Conservation (phyloP, 1,140 invertebrate species). For the Drosophila repleta region DNA sequence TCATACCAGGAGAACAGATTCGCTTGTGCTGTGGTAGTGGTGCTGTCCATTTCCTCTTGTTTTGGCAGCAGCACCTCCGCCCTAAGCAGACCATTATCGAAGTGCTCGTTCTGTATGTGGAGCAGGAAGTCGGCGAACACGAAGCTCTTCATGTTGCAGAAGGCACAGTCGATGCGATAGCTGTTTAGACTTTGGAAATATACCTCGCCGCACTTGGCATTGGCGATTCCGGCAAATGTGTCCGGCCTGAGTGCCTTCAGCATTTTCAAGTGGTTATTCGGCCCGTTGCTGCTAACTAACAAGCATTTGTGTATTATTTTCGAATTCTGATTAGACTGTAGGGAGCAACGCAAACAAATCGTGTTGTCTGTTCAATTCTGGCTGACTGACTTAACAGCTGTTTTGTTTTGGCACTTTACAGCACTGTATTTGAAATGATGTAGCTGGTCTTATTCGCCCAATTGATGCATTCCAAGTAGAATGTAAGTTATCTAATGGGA, state of each 20-base stretch:
- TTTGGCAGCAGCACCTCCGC: constrained; percentile 47
- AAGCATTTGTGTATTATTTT: constrained; percentile 36
- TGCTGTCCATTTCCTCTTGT: constrained; percentile 33
- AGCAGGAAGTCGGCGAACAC: constrained; percentile 69
- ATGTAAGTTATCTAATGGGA: too few species aligned
- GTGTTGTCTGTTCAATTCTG: constrained; percentile 25
- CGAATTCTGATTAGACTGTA: neutral
- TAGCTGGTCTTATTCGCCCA: neutral
- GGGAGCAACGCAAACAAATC: constrained; percentile 53
- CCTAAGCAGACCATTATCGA: constrained; percentile 65
- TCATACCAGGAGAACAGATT: constrained; percentile 65
- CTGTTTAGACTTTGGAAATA: constrained; percentile 69
- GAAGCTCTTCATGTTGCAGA: constrained; percentile 75
- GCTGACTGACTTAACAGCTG: constrained; percentile 51
- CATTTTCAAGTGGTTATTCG: constrained; percentile 37
- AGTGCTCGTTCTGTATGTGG: constrained; percentile 70
- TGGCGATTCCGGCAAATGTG: constrained; percentile 65
- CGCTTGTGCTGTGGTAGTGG: constrained; percentile 10
- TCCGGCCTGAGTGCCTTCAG: constrained; percentile 63
- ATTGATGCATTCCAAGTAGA: neutral
- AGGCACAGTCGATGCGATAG: constrained; percentile 70
- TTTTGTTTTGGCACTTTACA: constrained; percentile 9
- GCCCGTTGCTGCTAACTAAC: constrained; percentile 35
- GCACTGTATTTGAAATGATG: constrained; percentile 24
- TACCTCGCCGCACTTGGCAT: constrained; percentile 78